These are phyloP conservation scores for Parnassius smintheus DNA, from an alignment of 2,888 invertebrate species.

Conservation along the genomic window DNA sequence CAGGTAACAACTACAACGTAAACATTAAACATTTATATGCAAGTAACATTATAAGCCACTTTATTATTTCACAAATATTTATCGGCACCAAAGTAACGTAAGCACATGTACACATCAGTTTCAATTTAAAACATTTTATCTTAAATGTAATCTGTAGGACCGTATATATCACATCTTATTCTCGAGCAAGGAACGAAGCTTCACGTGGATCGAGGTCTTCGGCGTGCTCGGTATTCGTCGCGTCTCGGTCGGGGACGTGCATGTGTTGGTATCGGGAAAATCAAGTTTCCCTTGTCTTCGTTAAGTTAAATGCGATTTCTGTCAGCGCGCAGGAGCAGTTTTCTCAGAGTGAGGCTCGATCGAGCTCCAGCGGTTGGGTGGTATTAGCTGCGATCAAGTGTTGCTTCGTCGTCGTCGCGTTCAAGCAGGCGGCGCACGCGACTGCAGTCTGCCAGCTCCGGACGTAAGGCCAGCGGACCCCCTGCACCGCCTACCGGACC, in stretches of 20 bases:
- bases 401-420: slow-evolving; percentile 30
- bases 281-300: slow-evolving; percentile 4
- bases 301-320: neutral
- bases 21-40: slow-evolving; percentile 24
- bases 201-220: neutral
- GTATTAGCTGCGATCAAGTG: slow-evolving; percentile 28
- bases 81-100: slow-evolving; percentile 21
- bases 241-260: neutral
- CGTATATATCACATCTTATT: neutral
- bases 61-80: slow-evolving; percentile 13
- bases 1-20: slow-evolving; percentile 17
- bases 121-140: neutral
- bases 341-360: slow-evolving; percentile 14
- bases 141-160: neutral
- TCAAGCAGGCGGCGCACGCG: slow-evolving; percentile 38
- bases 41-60: slow-evolving; percentile 24
- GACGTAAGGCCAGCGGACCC: slow-evolving; percentile 29
- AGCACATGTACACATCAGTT: slow-evolving; percentile 16
- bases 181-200: neutral
- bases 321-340: slow-evolving; percentile 1
- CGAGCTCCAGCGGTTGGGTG: slow-evolving; percentile 21
- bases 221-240: neutral
- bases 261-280: neutral
- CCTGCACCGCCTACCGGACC: slow-evolving; percentile 57
- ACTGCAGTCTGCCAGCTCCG: slow-evolving; percentile 36